Percentiles rank a stretch among this genome's conserved stretches.
Conservation (phyloP, 23 tunicate genomes). For the Ascidia mentula region DNA sequence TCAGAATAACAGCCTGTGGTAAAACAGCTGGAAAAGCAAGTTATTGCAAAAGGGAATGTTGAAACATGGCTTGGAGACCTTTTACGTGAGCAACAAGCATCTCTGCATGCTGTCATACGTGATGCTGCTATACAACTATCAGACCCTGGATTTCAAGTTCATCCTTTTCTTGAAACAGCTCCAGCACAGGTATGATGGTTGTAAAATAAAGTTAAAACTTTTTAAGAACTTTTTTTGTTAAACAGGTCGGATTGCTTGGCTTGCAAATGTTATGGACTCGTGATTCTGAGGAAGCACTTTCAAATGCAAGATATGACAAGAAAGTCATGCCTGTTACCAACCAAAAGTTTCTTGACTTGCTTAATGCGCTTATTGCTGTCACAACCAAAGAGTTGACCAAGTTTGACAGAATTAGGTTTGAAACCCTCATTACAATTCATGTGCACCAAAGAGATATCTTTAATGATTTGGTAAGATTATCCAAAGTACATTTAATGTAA, state of each 20-base stretch:
- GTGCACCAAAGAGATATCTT: slow-evolving; percentile 99
- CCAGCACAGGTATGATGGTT: slow-evolving; percentile 89
- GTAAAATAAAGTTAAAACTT: background rate
- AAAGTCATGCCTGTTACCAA: slow-evolving; percentile 93
- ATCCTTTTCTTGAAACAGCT: slow-evolving; percentile 75
- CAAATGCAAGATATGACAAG: slow-evolving; percentile 88
- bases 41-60: slow-evolving; percentile 94
- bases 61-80: slow-evolving; percentile 96
- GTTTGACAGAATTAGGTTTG: slow-evolving; percentile 95
- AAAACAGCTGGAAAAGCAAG: slow-evolving; percentile 91
- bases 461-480: slow-evolving; percentile 77
- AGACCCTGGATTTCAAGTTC: slow-evolving; percentile 77
- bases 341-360: slow-evolving; percentile 84
- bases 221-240: background rate
- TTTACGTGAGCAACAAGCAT: slow-evolving; percentile 74
- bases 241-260: slow-evolving; percentile 87
- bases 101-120: slow-evolving; percentile 85
- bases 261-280: slow-evolving; percentile 97
- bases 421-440: slow-evolving; percentile 95
- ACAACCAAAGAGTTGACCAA: slow-evolving; percentile 91
- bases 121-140: slow-evolving; percentile 75
- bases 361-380: slow-evolving; percentile 75
- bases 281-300: slow-evolving; percentile 91
- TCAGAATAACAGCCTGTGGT: no score
- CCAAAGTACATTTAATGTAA: no score